Evolutionary conservation across 2,797 vertebrate genomes (phyloP).

Genomic region (Mormyrus hasselquistii): DNA sequence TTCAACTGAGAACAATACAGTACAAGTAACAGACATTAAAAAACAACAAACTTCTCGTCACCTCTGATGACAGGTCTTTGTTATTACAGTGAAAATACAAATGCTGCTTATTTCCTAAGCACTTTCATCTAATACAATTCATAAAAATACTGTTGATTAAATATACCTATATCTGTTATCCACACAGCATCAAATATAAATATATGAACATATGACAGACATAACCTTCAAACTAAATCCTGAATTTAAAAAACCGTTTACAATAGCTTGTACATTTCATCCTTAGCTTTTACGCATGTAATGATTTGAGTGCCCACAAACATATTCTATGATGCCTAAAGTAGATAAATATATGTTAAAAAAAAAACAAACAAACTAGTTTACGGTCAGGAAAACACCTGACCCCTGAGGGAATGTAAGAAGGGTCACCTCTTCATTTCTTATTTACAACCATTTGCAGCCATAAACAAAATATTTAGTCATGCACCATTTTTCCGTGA

Average conservation of each 20-base stretch:
- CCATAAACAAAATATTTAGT: background rate
- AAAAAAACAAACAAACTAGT: conserved; percentile 9
- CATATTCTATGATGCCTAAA: background rate
- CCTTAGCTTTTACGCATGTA: conserved; percentile 42
- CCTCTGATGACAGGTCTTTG: background rate
- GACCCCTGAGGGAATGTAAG: conserved; percentile 34
- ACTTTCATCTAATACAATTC: conserved; percentile 17
- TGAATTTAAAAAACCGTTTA: conserved; percentile 47
- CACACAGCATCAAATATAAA: conserved; percentile 34
- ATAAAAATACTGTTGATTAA: conserved; percentile 32
- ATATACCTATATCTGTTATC: conserved; percentile 33
- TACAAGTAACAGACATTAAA: conserved; percentile 11
- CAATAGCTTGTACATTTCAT: conserved; percentile 37
- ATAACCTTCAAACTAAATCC: conserved; percentile 13
- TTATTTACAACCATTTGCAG: conserved; percentile 18
- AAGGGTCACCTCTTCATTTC: conserved; percentile 16
- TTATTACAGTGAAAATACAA: conserved; percentile 14
- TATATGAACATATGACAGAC: conserved; percentile 15
- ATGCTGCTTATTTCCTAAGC: conserved; percentile 9
- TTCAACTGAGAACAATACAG: conserved; percentile 44
- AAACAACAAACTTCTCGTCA: background rate
- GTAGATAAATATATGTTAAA: conserved; percentile 26
- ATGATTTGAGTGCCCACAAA: conserved; percentile 27
- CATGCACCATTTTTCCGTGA: background rate
- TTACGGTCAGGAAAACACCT: conserved; percentile 16